Conservation (phyloP, 2,113 vertebrate species). For the Colaptes auratus region DNA sequence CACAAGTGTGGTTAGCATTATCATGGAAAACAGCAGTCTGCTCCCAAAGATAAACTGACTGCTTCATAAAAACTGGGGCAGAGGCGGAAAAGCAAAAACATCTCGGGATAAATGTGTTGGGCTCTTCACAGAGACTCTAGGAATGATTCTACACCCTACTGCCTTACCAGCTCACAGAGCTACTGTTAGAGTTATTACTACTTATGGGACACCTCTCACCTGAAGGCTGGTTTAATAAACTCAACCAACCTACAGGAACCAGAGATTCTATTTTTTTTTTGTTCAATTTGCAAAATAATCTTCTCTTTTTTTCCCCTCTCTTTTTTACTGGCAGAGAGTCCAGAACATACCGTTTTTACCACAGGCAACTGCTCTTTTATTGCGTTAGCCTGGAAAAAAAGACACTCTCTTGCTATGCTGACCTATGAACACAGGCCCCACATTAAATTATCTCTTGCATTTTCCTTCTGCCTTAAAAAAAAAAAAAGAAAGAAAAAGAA, state of each 20-base stretch:
- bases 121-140: constrained; percentile 1
- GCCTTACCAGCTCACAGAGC: neutral
- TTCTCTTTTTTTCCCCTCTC: neutral
- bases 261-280: neutral
- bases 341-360: constrained; percentile 60
- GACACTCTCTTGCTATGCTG: constrained; percentile 46
- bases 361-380: constrained; percentile 48
- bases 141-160: neutral
- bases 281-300: constrained; percentile 9
- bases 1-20: constrained; percentile 35
- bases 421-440: constrained; percentile 19
- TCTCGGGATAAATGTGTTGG: neutral
- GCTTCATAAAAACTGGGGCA: neutral
- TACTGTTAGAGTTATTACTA: neutral
- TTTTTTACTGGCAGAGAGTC: neutral
- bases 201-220: neutral
- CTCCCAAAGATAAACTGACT: constrained; percentile 20
- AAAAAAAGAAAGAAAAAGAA: neutral
- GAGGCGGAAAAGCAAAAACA: neutral
- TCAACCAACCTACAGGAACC: neutral
- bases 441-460: constrained; percentile 14
- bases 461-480: neutral
- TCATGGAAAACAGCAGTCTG: constrained; percentile 29
- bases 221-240: neutral
- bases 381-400: constrained; percentile 45